Percentiles rank a stretch among this genome's conserved stretches.
phyloP scores from a whole-genome alignment of 1,140 invertebrate genomes.

The Steinernema feltiae region DNA sequence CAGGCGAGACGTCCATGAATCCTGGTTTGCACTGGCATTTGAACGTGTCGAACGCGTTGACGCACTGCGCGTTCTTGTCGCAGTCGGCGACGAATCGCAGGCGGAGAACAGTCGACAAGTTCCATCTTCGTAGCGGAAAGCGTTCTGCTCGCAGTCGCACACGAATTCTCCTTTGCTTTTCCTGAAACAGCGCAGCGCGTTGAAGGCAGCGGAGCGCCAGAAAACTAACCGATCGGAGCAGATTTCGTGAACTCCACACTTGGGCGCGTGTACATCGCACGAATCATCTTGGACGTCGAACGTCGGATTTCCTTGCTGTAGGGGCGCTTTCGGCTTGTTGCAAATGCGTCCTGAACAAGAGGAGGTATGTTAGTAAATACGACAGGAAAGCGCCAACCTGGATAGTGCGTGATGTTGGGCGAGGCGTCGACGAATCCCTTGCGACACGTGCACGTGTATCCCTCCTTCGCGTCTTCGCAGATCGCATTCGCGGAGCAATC shows the following conservation, averaged over 20 bases:
- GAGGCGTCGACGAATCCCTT: conserved; percentile 54
- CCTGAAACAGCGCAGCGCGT: neutral
- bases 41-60: conserved; percentile 53
- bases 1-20: conserved; percentile 50
- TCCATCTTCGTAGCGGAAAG: conserved; percentile 50
- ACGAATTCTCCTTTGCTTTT: conserved; percentile 37
- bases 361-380: too few species aligned
- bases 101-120: conserved; percentile 49
- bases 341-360: conserved; percentile 53
- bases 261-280: conserved; percentile 21
- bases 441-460: conserved; percentile 47
- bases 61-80: conserved; percentile 54
- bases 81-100: conserved; percentile 45
- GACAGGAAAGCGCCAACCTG: too few species aligned
- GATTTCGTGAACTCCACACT: conserved; percentile 48
- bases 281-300: neutral
- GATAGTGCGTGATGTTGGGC: conserved; percentile 51
- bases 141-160: conserved; percentile 47
- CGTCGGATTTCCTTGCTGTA: conserved; percentile 16
- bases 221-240: conserved; percentile 32
- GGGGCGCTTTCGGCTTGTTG: conserved; percentile 51
- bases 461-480: conserved; percentile 71
- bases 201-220: too few species aligned
- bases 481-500: conserved; percentile 77
- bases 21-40: conserved; percentile 53